phyloP scores from a whole-genome alignment of 2,797 vertebrate species.

The Enteromius viviparus region DNA sequence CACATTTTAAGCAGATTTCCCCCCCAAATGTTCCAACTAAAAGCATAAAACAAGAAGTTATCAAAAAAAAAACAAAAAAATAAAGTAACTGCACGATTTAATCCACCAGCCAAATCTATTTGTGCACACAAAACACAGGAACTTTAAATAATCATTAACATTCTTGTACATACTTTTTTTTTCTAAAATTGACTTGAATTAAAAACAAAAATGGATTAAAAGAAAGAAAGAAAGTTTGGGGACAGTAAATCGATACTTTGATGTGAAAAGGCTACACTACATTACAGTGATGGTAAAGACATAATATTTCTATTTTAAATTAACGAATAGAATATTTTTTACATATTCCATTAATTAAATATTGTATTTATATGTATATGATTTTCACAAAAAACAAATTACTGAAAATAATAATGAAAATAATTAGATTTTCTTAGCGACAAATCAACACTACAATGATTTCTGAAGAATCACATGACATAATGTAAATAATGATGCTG shows the following conservation, averaged over 20 bases:
- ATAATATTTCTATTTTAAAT: background rate
- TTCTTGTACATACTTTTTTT: background rate
- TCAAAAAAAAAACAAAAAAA: too few species aligned
- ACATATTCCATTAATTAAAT: background rate
- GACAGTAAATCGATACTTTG: background rate
- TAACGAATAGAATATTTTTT: background rate
- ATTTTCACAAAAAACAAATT: background rate
- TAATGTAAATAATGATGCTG: background rate
- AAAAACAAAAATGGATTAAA: background rate
- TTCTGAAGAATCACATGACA: background rate
- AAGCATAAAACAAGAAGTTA: background rate
- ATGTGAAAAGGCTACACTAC: background rate
- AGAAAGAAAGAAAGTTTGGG: too few species aligned
- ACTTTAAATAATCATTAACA: too few species aligned
- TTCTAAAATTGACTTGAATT: background rate
- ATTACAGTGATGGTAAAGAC: background rate
- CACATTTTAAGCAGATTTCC: background rate
- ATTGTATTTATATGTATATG: background rate
- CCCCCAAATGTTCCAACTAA: background rate
- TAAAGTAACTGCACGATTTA: background rate
- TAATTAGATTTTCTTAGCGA: background rate
- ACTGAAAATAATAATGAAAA: too few species aligned
- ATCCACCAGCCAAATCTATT: background rate
- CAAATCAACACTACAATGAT: background rate
- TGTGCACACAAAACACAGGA: background rate